Evolutionary conservation across 1,140 invertebrate genomes (phyloP).

Genomic region (Diorhabda elongata): DNA sequence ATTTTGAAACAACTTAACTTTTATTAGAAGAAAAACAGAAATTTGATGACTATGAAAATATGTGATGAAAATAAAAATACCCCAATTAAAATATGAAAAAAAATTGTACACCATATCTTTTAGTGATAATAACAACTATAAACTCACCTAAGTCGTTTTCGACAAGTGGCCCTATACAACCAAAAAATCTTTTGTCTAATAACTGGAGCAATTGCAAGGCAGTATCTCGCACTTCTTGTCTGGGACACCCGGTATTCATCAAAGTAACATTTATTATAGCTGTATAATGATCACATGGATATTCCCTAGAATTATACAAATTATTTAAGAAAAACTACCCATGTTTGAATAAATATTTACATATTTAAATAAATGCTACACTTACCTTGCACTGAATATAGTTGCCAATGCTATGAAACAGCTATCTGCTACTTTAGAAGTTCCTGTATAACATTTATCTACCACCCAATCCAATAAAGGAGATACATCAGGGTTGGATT

Average conservation of each 20-base stretch:
- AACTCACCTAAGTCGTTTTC: conserved; percentile 64
- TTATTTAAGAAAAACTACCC: conserved; percentile 17
- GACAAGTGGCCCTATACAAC: conserved; percentile 66
- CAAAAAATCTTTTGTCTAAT: conserved; percentile 93
- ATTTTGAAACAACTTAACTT: too few species aligned
- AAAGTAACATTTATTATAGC: conserved; percentile 96
- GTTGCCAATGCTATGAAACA: conserved; percentile 93
- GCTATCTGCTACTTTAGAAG: conserved; percentile 84
- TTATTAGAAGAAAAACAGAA: too few species aligned
- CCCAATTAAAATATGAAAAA: too few species aligned
- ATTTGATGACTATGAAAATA: too few species aligned
- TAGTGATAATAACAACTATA: conserved; percentile 24
- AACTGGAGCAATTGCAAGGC: conserved; percentile 91
- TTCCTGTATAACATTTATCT: conserved; percentile 92
- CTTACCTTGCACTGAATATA: conserved; percentile 91
- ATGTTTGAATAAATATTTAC: not conserved
- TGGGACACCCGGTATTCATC: conserved; percentile 91
- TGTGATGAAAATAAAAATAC: too few species aligned
- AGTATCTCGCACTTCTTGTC: conserved; percentile 85
- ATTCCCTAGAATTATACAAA: conserved; percentile 67
- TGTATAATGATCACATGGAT: conserved; percentile 97
- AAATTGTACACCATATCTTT: not conserved
- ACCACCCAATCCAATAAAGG: conserved; percentile 95
- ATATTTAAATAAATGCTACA: not conserved
- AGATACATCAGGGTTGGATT: conserved; percentile 94